A percentile compares a stretch with the other conserved stretches of the same genome.
These are phyloP conservation scores for Pandion haliaetus DNA, from an alignment of 2,113 vertebrate species.

Conservation along the genomic window DNA sequence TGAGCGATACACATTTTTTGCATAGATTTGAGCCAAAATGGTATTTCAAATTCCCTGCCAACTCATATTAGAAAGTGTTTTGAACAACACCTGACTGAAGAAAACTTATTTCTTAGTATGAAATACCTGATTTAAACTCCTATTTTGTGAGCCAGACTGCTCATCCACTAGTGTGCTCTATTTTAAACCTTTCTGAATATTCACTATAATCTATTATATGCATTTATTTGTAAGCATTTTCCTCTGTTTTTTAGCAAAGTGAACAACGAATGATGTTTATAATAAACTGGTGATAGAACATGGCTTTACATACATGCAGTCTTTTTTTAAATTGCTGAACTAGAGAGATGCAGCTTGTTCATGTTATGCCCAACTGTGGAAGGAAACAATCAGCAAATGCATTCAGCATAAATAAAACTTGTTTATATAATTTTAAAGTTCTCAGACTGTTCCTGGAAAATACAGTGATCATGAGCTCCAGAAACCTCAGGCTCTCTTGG, in stretches of 20 bases:
- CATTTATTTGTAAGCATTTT: background rate
- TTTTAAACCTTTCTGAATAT: background rate
- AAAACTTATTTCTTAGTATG: background rate
- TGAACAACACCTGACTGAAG: background rate
- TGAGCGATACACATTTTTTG: background rate
- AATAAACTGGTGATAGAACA: background rate
- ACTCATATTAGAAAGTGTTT: background rate
- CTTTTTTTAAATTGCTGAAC: background rate
- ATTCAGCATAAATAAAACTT: constrained; percentile 41
- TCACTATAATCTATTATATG: background rate
- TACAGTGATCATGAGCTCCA: background rate
- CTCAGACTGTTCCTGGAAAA: constrained; percentile 49
- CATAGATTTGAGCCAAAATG: background rate
- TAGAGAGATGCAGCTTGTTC: background rate
- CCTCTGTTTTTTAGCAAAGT: background rate
- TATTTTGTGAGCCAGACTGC: background rate
- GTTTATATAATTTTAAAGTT: constrained; percentile 28
- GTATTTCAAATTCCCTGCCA: background rate
- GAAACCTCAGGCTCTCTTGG: constrained; percentile 16
- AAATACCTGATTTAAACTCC: background rate
- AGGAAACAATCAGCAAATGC: constrained; percentile 19
- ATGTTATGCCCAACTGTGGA: background rate
- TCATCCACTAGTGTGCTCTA: background rate
- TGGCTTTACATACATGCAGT: background rate
- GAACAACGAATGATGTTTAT: background rate